Percentiles rank a stretch among this genome's conserved stretches.
phyloP scores from a whole-genome alignment of 2,797 vertebrate species.

The Pristis pectinata region DNA sequence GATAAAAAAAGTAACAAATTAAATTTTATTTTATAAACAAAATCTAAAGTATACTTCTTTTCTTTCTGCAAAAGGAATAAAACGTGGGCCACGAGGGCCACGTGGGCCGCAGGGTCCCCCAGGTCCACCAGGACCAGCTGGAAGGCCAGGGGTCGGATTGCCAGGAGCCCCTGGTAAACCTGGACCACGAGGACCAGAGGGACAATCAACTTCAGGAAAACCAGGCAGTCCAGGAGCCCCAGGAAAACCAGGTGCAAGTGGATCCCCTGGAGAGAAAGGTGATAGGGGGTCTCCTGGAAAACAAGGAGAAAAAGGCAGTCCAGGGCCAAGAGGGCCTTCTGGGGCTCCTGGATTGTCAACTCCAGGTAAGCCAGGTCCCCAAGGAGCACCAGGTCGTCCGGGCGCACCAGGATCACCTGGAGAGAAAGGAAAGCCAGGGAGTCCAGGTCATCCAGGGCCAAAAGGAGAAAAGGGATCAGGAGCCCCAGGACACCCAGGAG shows the following conservation, averaged over 20 bases:
- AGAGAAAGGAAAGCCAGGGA: not conserved
- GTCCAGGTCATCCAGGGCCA: not conserved
- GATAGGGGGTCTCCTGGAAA: not conserved
- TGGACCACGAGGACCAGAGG: slow-evolving; percentile 18
- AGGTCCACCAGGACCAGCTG: not conserved
- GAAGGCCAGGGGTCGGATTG: not conserved
- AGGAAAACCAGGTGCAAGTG: slow-evolving; percentile 22
- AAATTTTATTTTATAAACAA: not conserved
- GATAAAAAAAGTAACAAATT: not conserved
- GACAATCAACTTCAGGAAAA: not conserved
- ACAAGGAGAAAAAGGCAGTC: slow-evolving; percentile 17
- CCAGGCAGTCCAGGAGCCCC: slow-evolving; percentile 21
- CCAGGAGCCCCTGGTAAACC: not conserved
- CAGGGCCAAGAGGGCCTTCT: not conserved
- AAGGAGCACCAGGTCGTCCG: not conserved
- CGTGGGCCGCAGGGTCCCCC: not conserved
- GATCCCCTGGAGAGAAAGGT: slow-evolving; percentile 34
- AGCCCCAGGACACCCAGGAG: not conserved
- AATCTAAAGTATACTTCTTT: not conserved
- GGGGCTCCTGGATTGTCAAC: not conserved
- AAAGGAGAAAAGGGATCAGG: slow-evolving; percentile 20
- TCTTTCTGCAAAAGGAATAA: slow-evolving; percentile 2
- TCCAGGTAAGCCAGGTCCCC: slow-evolving; percentile 22
- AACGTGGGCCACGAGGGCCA: not conserved
- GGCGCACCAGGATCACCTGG: not conserved